Evolutionary conservation across 2,797 vertebrate species (phyloP), one percentile per base, ranked within the genome.

Genomic region (Anisognathus igniventris): DNA sequence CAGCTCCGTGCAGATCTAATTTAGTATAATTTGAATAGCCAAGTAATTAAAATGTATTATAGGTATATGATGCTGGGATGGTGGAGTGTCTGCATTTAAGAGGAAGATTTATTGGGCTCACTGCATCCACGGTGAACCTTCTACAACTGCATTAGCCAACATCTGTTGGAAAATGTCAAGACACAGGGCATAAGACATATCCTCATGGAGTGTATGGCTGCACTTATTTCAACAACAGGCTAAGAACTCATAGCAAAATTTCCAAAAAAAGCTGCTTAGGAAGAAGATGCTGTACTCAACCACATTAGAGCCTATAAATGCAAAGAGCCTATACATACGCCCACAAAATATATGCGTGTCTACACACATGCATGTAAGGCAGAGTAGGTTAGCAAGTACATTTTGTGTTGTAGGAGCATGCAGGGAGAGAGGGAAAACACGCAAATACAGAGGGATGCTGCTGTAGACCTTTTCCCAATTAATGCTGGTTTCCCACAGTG

Each of bases 1-100:
- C 89, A 97, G 96, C 92, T 97, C 91, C 18, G 2, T 68, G 91
- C 93, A 96, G 96, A 97, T 96, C 97, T 97, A 96, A 97, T 98
- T 98, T 94, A 91, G 92, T 95, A 78, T 94, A 75, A 97, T 98
- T 97, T 97, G 96, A 98, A 98, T 98, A 96, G 97, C 96, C 94
- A 93, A 97, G 97, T 98, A 98, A 98, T 98, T 98, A 98, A 98
- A 98, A 98, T 98, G 90, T 98, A 98, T 98, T 97, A 97, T 97
- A 98, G 97, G 97, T 97, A 81, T 95, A 98, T 97, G 97, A 97
- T 96, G 96, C 96, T 94, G 97, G 93, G 96, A 88, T 95, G 97
- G 95, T 95, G 93, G 95, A 98, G 96, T 95, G 97, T 95, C 96
- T 97, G 96, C 95, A 65, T 98, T 98, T 98, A 98, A 97, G 97